These are phyloP conservation scores for Sebastes steindachneri DNA, from an alignment of 2,797 vertebrate genomes.

Conservation along the genomic window DNA sequence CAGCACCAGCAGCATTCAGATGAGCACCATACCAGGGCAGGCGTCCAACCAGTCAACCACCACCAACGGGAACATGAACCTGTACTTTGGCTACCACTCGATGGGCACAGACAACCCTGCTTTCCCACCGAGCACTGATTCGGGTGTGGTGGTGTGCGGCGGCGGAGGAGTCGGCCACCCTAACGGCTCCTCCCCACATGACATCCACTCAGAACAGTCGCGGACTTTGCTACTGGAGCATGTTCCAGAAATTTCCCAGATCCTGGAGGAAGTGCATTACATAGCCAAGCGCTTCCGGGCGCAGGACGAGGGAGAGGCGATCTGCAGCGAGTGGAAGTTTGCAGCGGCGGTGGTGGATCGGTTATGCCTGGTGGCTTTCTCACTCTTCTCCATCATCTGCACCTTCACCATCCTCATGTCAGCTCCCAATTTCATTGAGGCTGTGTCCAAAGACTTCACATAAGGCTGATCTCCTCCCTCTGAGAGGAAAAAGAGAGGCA, in stretches of 20 bases:
- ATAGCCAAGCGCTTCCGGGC: conserved; percentile 88
- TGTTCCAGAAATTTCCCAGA: conserved; percentile 85
- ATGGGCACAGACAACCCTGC: conserved; percentile 81
- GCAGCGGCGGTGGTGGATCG: conserved; percentile 92
- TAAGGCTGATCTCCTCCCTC: conserved; percentile 58
- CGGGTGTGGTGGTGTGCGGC: conserved; percentile 72
- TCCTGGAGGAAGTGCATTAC: conserved; percentile 91
- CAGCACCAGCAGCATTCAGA: conserved; percentile 85
- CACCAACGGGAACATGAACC: conserved; percentile 86
- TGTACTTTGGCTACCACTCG: conserved; percentile 85
- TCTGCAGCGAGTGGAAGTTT: conserved; percentile 94
- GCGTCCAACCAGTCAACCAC: conserved; percentile 77
- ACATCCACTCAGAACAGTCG: conserved; percentile 74
- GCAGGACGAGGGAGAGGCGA: conserved; percentile 88
- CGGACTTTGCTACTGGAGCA: conserved; percentile 78
- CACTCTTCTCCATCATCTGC: conserved; percentile 92
- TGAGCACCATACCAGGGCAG: conserved; percentile 83
- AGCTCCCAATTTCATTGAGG: conserved; percentile 92
- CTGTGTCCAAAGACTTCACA: conserved; percentile 92
- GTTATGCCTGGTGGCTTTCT: conserved; percentile 91
- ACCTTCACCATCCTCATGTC: conserved; percentile 94
- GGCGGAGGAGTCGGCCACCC: conserved; percentile 58
- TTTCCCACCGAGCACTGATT: conserved; percentile 83
- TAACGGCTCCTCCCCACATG: conserved; percentile 63
- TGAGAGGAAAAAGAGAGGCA: neutral